Conservation (phyloP, 2,113 vertebrate genomes). For the Hippocampus abdominalis region DNA sequence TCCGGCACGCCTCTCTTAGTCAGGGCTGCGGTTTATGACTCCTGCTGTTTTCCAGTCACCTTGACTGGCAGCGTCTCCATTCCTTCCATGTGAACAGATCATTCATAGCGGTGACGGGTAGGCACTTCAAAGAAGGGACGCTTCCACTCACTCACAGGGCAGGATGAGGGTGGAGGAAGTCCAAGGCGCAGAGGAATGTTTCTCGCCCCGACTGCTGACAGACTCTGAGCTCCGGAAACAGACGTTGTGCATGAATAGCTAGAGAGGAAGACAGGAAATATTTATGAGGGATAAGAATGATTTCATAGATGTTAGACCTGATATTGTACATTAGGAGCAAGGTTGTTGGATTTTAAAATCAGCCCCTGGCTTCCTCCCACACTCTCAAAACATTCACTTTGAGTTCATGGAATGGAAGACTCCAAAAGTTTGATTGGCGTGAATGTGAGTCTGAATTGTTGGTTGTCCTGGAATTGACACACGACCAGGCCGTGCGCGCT, state of each 20-base stretch:
- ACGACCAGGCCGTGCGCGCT: neutral
- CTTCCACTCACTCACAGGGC: neutral
- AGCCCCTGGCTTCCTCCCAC: neutral
- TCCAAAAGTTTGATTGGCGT: no score
- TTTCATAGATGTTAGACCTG: slow-evolving; percentile 39
- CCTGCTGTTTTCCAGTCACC: slow-evolving; percentile 54
- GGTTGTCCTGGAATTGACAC: neutral
- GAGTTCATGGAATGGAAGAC: neutral
- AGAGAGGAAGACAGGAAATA: slow-evolving; percentile 35
- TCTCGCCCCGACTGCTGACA: slow-evolving; percentile 21
- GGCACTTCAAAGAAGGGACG: slow-evolving; percentile 17
- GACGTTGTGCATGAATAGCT: slow-evolving; percentile 37
- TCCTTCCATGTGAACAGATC: slow-evolving; percentile 1
- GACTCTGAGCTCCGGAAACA: slow-evolving; percentile 55
- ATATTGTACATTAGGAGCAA: slow-evolving; percentile 14
- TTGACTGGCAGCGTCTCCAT: slow-evolving; percentile 47
- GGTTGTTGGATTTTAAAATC: neutral
- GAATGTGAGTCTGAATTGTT: neutral
- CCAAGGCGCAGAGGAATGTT: slow-evolving; percentile 41
- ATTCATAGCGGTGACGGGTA: slow-evolving; percentile 9
- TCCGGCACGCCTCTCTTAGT: slow-evolving; percentile 63
- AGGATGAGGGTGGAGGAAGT: slow-evolving; percentile 20
- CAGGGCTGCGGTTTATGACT: slow-evolving; percentile 68
- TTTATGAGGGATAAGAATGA: slow-evolving; percentile 32
- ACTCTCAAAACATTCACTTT: neutral